These are phyloP conservation scores for Patella depressa DNA, from an alignment of 2,888 invertebrate species.

Conservation along the genomic window DNA sequence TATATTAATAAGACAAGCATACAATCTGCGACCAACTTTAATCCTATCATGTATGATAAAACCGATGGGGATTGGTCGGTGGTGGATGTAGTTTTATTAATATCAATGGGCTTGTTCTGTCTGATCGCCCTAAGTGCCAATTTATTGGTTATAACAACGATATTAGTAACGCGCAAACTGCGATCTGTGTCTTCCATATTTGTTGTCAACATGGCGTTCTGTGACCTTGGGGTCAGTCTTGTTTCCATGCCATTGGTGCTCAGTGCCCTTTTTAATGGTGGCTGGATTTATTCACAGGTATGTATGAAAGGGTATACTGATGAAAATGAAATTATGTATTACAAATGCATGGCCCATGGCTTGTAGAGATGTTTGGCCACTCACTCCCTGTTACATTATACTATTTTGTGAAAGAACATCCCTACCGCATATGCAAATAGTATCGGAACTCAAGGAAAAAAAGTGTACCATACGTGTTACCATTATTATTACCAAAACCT, in stretches of 20 bases:
- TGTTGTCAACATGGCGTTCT: slow-evolving; percentile 23
- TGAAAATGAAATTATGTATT: no score
- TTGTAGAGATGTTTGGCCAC: no score
- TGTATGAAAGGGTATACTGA: background rate
- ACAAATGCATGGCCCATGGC: no score
- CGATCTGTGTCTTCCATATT: slow-evolving; percentile 18
- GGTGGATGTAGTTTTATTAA: background rate
- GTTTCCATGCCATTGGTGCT: slow-evolving; percentile 17
- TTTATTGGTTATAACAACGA: slow-evolving; percentile 18
- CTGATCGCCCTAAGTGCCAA: slow-evolving; percentile 3
- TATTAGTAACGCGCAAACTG: slow-evolving; percentile 17
- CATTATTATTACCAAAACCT: no score
- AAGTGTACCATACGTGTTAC: no score
- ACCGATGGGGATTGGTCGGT: background rate
- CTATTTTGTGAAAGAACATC: no score
- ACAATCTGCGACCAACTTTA: no score
- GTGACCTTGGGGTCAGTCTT: slow-evolving; percentile 19
- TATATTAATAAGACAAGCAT: no score
- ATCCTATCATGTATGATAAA: no score
- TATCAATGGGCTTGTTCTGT: background rate
- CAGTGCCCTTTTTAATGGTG: slow-evolving; percentile 11
- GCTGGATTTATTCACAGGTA: slow-evolving; percentile 22
- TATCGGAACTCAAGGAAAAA: no score
- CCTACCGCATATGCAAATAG: no score
- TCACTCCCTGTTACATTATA: no score